A percentile compares a stretch with the other conserved stretches of the same genome.
phyloP scores from a whole-genome alignment of 2,113 vertebrate genomes.

The Rattus rattus region DNA sequence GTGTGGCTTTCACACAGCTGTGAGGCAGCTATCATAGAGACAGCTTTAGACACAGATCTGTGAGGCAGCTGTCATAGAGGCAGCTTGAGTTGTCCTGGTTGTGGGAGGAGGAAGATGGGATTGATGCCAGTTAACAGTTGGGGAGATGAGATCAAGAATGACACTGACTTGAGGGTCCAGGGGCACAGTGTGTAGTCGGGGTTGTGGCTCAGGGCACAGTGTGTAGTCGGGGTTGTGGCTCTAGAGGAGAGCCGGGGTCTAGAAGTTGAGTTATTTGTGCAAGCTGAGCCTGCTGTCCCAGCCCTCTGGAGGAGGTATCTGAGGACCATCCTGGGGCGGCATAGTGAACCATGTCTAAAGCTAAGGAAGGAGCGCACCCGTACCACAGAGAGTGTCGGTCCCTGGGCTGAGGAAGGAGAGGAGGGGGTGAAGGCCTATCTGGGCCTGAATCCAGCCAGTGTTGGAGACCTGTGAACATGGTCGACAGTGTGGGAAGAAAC shows the following conservation, averaged over 20 bases:
- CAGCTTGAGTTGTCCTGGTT: not conserved
- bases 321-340: not conserved
- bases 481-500: rapidly evolving
- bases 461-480: not conserved
- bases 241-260: not conserved
- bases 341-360: not conserved
- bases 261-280: not conserved
- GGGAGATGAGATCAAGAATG: not conserved
- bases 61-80: not conserved
- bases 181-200: not conserved
- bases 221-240: not conserved
- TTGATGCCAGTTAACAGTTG: too few species aligned
- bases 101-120: rapidly evolving
- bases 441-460: not conserved
- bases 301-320: not conserved
- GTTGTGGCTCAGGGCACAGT: too few species aligned
- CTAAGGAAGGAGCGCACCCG: not conserved
- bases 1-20: not conserved
- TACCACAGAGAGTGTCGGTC: not conserved
- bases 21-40: not conserved
- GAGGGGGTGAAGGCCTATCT: not conserved
- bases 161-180: too few species aligned
- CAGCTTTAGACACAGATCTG: not conserved
- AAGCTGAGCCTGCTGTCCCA: not conserved
- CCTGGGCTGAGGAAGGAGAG: not conserved